phyloP scores from a whole-genome alignment of 2,797 vertebrate genomes.

The Miichthys miiuy region DNA sequence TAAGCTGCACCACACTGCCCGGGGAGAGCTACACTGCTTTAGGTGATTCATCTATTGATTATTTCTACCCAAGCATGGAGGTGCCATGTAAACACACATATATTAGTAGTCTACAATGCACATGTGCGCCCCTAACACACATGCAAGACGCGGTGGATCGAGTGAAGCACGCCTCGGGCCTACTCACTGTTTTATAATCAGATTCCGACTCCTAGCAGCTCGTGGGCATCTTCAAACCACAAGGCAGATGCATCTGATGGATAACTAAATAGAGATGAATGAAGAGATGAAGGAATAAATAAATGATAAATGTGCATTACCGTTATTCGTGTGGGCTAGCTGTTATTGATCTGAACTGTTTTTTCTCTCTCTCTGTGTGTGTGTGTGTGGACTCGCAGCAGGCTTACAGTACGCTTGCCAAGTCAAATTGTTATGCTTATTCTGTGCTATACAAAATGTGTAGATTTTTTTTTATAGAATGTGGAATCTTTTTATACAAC shows the following conservation, averaged over 20 bases:
- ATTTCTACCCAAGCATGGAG: conserved; percentile 85
- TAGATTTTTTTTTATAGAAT: neutral
- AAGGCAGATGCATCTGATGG: conserved; percentile 71
- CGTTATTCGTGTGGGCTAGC: conserved; percentile 70
- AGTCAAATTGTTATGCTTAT: conserved; percentile 29
- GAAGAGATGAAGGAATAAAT: conserved; percentile 79
- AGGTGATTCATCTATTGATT: conserved; percentile 98
- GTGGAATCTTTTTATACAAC: no score
- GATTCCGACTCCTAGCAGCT: conserved; percentile 68
- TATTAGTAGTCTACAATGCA: conserved; percentile 71
- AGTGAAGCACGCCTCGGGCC: conserved; percentile 59
- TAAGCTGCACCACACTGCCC: conserved; percentile 77
- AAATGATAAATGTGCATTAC: conserved; percentile 79
- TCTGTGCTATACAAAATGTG: neutral
- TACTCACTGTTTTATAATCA: conserved; percentile 74
- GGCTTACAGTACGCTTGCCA: conserved; percentile 34
- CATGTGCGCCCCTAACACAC: conserved; percentile 66
- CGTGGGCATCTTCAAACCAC: conserved; percentile 70
- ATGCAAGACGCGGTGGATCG: conserved; percentile 55
- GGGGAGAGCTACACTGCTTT: conserved; percentile 85
- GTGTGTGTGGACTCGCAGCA: neutral
- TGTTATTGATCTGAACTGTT: conserved; percentile 70
- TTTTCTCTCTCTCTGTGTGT: conserved; percentile 6
- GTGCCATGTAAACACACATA: conserved; percentile 84
- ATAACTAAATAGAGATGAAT: conserved; percentile 77